Conservation (phyloP, 2,113 vertebrate species). For the Plecturocebus donacophilus region DNA sequence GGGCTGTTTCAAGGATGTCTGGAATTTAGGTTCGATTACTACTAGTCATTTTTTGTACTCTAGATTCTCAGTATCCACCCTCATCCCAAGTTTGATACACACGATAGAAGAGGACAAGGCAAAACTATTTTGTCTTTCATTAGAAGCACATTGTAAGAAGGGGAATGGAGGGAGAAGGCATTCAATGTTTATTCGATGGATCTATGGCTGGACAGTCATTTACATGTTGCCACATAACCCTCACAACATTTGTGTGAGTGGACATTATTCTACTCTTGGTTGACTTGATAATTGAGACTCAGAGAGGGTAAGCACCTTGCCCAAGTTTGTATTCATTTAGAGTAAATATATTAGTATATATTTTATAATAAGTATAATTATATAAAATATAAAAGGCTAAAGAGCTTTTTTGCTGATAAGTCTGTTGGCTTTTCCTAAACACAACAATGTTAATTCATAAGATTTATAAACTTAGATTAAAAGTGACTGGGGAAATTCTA, state of each 20-base stretch:
- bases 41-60: background rate
- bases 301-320: background rate
- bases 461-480: background rate
- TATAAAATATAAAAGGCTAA: background rate
- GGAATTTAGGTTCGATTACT: background rate
- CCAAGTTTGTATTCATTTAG: background rate
- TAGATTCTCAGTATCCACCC: background rate
- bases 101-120: background rate
- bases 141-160: background rate
- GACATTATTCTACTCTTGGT: background rate
- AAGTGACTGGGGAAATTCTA: background rate
- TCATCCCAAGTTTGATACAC: background rate
- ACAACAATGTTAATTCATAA: background rate
- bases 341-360: background rate
- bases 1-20: too few relatives aligned
- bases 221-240: background rate
- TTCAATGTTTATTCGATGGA: background rate
- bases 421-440: background rate
- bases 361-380: background rate
- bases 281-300: background rate
- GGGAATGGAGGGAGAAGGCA: too few relatives aligned
- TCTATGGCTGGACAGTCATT: background rate
- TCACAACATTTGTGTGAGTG: background rate
- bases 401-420: background rate
- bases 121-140: background rate